Evolutionary conservation across 2,888 invertebrate genomes (phyloP), one percentile per base, ranked within the genome.

Genomic region (Eremobia ochroleuca): DNA sequence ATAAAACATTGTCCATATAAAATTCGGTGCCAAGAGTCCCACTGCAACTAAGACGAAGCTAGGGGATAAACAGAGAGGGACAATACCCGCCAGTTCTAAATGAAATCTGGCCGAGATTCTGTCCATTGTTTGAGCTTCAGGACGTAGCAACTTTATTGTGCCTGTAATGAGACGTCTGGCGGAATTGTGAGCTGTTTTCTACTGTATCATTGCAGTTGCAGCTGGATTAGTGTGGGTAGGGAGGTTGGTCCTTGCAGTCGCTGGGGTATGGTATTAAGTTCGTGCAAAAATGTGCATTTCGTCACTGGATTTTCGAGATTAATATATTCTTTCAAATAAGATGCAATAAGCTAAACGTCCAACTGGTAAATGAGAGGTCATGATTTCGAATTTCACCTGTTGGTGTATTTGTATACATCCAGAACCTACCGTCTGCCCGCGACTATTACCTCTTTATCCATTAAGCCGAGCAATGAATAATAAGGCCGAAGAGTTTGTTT

Each of bases 101-200:
- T 87, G 87, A 89, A 91, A 90, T 90, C 90, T 89, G 88, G 81
- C 85, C 87, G 88, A 83, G 83, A 79, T 79, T 79, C 84, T 62
- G 84, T 86, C 87, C 88, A 91, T 91, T 92, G 92, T 92, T 91
- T 92, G 91, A 90, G 81, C 74, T 79, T 62, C 77, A 86, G 86
- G 85, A 92, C 90, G 87, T 79, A 76, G 88, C 87, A 79, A 88
- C 88, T 91, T 90, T 90, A 92, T 92, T 92, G 91, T 92, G 87
- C 85, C 83, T 82, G 90, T 92, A 92, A 92, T 92, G 91, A 92
- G 91, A 88, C 89, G 81, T 49, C 86, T 83, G 73, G 71, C 61
- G 80, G 79, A 79, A 79, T 81, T 86, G 82, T 85, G 82, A 82
- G 79, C 81, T 81, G 81, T 82, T 73, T 78, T 76, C 78, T 34